These are phyloP conservation scores for Brassicogethes aeneus DNA, from an alignment of 2,888 invertebrate genomes.

Conservation along the genomic window DNA sequence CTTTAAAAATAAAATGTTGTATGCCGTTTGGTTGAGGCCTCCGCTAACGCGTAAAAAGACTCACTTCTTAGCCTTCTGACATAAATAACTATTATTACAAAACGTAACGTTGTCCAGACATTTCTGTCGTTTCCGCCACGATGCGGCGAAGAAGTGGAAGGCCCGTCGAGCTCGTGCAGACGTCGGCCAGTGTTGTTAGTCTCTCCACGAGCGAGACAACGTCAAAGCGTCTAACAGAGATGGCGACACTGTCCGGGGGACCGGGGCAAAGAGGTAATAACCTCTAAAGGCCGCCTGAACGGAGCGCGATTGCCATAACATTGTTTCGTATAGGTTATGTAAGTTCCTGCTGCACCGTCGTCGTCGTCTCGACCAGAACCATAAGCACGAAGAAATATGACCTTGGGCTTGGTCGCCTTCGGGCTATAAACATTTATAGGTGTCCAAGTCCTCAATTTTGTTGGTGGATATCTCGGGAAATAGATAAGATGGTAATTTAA, in stretches of 20 bases:
- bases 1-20: too few relatives aligned
- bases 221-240: background rate
- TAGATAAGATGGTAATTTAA: too few relatives aligned
- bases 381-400: too few relatives aligned
- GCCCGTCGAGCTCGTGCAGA: background rate
- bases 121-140: too few relatives aligned
- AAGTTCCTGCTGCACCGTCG: slow-evolving; percentile 14
- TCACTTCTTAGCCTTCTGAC: too few relatives aligned
- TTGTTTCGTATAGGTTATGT: slow-evolving; percentile 13
- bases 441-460: background rate
- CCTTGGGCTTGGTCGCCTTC: background rate
- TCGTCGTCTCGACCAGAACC: too few relatives aligned
- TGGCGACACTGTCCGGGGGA: slow-evolving; percentile 10
- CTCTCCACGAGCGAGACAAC: background rate
- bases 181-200: background rate
- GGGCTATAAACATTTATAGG: background rate
- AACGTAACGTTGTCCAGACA: too few relatives aligned
- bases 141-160: too few relatives aligned
- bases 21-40: too few relatives aligned
- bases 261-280: slow-evolving; percentile 20
- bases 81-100: too few relatives aligned
- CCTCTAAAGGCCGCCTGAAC: slow-evolving; percentile 23
- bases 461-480: background rate
- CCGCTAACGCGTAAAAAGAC: too few relatives aligned
- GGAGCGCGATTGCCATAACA: slow-evolving; percentile 5